phyloP scores from a whole-genome alignment of 2,113 vertebrate genomes.

The Pedetes capensis region DNA sequence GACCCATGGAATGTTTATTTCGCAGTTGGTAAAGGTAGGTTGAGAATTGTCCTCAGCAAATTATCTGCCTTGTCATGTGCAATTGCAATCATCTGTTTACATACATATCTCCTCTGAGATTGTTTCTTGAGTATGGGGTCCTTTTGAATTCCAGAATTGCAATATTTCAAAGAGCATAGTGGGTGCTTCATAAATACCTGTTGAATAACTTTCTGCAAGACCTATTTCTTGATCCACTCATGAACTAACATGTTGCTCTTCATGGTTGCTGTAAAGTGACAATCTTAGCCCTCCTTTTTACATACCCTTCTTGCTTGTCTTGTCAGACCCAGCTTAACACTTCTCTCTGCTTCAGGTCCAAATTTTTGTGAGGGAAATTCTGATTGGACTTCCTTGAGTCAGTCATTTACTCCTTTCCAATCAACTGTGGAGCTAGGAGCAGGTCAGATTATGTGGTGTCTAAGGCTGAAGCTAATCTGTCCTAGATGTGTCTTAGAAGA shows the following conservation, averaged over 20 bases:
- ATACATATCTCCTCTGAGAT: not conserved
- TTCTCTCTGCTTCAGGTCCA: not conserved
- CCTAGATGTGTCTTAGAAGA: too few relatives aligned
- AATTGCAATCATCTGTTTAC: not conserved
- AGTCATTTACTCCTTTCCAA: not conserved
- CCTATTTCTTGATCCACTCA: not conserved
- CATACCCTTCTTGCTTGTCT: not conserved
- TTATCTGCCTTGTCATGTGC: not conserved
- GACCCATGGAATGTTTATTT: conserved; percentile 70
- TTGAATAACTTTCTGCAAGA: not conserved
- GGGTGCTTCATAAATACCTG: not conserved
- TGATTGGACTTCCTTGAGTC: not conserved
- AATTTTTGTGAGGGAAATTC: not conserved
- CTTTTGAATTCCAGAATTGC: not conserved
- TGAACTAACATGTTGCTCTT: not conserved
- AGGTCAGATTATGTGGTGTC: not conserved
- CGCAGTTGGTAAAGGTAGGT: conserved; percentile 64
- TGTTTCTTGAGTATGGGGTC: not conserved
- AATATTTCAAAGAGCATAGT: not conserved
- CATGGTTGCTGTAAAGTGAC: not conserved
- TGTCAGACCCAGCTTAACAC: not conserved
- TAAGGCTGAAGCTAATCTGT: not conserved
- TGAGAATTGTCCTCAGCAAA: not conserved
- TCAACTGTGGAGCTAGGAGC: too few relatives aligned
- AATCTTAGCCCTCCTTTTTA: not conserved